Base-by-base conservation (phyloP, 2,888 invertebrate species). In the Magallana nippona region DNA sequence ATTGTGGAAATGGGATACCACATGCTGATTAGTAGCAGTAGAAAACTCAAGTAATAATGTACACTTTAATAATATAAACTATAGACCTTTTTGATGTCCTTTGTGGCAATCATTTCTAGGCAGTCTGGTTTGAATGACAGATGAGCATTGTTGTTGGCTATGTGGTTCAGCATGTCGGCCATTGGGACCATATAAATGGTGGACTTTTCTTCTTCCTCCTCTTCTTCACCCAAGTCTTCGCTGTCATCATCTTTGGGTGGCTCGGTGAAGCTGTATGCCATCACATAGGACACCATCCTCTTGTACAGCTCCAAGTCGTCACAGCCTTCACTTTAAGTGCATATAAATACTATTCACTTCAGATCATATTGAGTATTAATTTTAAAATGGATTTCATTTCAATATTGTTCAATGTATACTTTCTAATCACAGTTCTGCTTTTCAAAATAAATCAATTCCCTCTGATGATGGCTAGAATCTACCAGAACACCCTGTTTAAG, bases 201-300 rank as follows among this genome's bases (percentile, higher is more conserved):
- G 1, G 91, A 83, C 10, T 80, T 86, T 19, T 85, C 87, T 1
- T 84, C 88, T 15, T 87, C 89, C 15, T 88, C 90, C 58, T 89
- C 90, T 15, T 90, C 90, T 10, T 88, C 90, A n/a, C 91, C 89
- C 2, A 88, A 89, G 15, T 89, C 90, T 10, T 88, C 89, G 5
- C 85, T 86, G 13, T 86, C 86, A 11, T 86, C 82, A 63, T 86
- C 85, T 1, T 85, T 83, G 11, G 82, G 83, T 5, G 93, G 93
- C 84, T 94, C 94, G n/a, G 94, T 94, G 87, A 94, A 94, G 83
- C 94, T 94, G 91, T 94, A 94, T 1, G 94, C 93, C 94, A 94
- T 94, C 19, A 94, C 92, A 89, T 94, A 94, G 17, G 94, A 93
- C 13, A 94, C 94, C 92, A 94, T 93, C 86, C 90, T 89, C 89